Percentiles rank a stretch among this genome's conserved stretches.
Conservation (phyloP, 2,888 invertebrate genomes). For the Athetis lepigone region DNA sequence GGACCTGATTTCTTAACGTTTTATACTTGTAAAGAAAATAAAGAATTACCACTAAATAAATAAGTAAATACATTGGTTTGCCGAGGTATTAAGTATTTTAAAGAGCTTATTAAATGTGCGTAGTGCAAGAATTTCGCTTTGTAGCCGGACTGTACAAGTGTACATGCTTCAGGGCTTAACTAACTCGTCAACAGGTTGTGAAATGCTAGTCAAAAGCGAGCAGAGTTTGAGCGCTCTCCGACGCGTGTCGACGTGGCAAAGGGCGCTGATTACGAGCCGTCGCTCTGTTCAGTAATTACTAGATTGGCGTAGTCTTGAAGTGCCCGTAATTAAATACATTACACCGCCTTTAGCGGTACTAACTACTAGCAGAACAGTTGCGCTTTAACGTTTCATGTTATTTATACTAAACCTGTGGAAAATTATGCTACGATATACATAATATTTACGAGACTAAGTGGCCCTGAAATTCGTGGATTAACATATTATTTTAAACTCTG, state of each 20-base stretch:
- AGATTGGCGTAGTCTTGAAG: slow-evolving; percentile 86
- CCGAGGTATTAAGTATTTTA: slow-evolving; percentile 2
- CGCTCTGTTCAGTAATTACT: slow-evolving; percentile 86
- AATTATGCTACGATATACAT: not conserved
- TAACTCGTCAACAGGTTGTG: slow-evolving; percentile 89
- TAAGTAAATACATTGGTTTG: not conserved
- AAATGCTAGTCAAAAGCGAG: slow-evolving; percentile 85
- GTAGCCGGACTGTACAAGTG: slow-evolving; percentile 74
- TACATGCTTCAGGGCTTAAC: slow-evolving; percentile 80
- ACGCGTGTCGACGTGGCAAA: slow-evolving; percentile 83
- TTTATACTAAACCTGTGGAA: slow-evolving; percentile 30
- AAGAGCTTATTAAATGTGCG: slow-evolving; percentile 23
- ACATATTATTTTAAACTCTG: not conserved
- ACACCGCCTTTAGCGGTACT: slow-evolving; percentile 76
- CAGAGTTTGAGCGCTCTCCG: slow-evolving; percentile 80
- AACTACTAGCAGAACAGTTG: slow-evolving; percentile 27
- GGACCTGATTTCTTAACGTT: slow-evolving; percentile 47
- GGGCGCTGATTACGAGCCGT: slow-evolving; percentile 86
- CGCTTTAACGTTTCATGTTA: slow-evolving; percentile 29
- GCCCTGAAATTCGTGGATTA: too few relatives aligned
- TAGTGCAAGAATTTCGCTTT: slow-evolving; percentile 71
- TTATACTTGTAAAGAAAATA: slow-evolving; percentile 8
- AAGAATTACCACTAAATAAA: not conserved
- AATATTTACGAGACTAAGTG: not conserved
- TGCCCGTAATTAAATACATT: slow-evolving; percentile 88